phyloP scores from a whole-genome alignment of 2,888 invertebrate genomes.

The Dasypogon diadema region DNA sequence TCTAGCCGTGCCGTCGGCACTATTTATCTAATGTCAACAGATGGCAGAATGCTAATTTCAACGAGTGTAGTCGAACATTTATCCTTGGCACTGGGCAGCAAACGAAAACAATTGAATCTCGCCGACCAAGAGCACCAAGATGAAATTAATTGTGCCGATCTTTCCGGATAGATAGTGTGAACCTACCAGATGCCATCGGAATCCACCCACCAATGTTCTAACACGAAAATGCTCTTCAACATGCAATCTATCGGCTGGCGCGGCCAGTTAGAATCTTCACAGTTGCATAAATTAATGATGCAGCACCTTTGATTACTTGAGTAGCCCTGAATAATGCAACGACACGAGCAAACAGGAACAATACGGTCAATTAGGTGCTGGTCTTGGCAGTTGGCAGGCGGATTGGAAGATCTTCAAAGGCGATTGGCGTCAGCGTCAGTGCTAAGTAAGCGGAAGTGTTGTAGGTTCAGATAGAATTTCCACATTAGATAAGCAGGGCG shows the following conservation, averaged over 20 bases:
- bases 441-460: no score
- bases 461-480: no score
- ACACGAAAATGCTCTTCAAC: neutral
- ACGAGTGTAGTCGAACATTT: neutral
- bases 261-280: neutral
- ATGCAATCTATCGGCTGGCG: neutral
- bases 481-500: no score
- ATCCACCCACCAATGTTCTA: neutral
- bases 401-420: no score
- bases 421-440: no score
- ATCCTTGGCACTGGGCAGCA: neutral
- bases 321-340: neutral
- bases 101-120: neutral
- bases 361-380: neutral
- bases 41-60: neutral
- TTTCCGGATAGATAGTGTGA: neutral
- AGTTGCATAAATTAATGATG: slow-evolving; percentile 3
- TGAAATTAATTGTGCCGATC: slow-evolving; percentile 3
- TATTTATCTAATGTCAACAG: neutral
- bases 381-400: neutral
- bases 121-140: neutral
- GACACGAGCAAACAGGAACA: slow-evolving; percentile 3
- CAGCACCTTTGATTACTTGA: neutral
- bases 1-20: no score
- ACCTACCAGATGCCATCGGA: neutral